Base-by-base conservation (phyloP, 2,113 vertebrate genomes). In the Silurus asotus region DNA sequence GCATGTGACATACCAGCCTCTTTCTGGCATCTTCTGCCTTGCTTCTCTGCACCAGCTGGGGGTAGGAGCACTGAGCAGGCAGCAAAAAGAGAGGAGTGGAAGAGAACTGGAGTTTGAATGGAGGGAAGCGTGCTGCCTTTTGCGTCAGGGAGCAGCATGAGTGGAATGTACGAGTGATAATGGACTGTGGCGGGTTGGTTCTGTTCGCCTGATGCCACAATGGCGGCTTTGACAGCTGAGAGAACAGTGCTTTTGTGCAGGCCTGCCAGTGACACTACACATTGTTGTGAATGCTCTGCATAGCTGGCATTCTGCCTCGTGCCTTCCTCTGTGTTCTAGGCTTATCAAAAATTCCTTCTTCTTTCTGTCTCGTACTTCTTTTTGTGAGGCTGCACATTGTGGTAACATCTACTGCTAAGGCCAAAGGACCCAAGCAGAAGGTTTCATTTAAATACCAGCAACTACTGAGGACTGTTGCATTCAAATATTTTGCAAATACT, bases 221-320 rank as follows among this genome's bases (percentile, higher is more conserved):
- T 96, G 93, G 94, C 90, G 95, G 95, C 97, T 97, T 98, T 98
- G 97, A 98, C 96, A 96, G 93, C 93, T 96, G 92, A 91, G 94
- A 97, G 97, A 99, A 98, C 95, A 93, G 95, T 92, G 91, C 92
- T 95, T 97, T 99, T 99, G 97, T 99, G 92, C 93, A 89, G 58
- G 88, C 76, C 91, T 92, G 87, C 92, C 89, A 94, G 95, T 94
- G 95, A 96, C 95, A 96, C 94, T 93, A 96, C 95, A 97, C 96
- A 97, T 95, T 98, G 96, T 98, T 99, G 97, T 94, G 96, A 97
- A 98, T 98, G 95, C 96, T 93, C 94, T 84, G 89, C 96, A 98
- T 99, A 95, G 93, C 94, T 97, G 90, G 91, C 95, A 98, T 99
- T 98, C 96, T 94, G 94, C 65, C 87, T 94, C 92, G 92, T 94